Evolutionary conservation across 1,140 invertebrate genomes (phyloP).

Genomic region (Andricus grossulariae): DNA sequence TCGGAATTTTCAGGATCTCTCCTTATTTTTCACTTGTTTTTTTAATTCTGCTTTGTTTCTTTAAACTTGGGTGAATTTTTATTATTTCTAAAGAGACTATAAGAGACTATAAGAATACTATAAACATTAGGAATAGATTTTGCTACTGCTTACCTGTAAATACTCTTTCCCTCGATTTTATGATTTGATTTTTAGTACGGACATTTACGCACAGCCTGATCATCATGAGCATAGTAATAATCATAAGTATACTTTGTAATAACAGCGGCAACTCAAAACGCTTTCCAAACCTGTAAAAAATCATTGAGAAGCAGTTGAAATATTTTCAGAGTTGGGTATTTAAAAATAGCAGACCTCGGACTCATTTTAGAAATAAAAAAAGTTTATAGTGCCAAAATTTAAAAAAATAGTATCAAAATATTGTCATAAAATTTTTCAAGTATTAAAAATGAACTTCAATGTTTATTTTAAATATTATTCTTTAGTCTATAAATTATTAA

Average conservation of each 20-base stretch:
- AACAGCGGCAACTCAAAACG: conserved; percentile 96
- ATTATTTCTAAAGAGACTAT: conserved; percentile 36
- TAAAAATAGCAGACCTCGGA: too few species aligned
- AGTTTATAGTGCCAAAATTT: too few species aligned
- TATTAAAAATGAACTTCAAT: too few species aligned
- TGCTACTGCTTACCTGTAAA: conserved; percentile 85
- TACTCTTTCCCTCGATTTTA: conserved; percentile 84
- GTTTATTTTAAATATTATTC: too few species aligned
- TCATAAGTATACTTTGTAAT: conserved; percentile 98
- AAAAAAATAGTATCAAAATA: too few species aligned
- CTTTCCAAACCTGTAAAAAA: conserved; percentile 94
- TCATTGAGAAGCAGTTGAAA: background rate
- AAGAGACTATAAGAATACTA: background rate
- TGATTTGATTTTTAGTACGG: conserved; percentile 88
- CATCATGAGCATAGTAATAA: conserved; percentile 96
- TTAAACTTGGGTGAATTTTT: background rate
- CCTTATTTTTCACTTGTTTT: conserved; percentile 34
- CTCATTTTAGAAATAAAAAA: too few species aligned
- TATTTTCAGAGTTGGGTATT: background rate
- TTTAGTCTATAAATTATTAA: too few species aligned
- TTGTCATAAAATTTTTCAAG: too few species aligned
- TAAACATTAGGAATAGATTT: conserved; percentile 14
- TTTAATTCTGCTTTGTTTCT: conserved; percentile 36
- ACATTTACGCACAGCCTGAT: conserved; percentile 95
- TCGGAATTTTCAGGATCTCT: too few species aligned